Percentiles rank a stretch among this genome's conserved stretches.
Evolutionary conservation across 2,888 invertebrate species (phyloP).

Genomic region (Romanomermis culicivorax): DNA sequence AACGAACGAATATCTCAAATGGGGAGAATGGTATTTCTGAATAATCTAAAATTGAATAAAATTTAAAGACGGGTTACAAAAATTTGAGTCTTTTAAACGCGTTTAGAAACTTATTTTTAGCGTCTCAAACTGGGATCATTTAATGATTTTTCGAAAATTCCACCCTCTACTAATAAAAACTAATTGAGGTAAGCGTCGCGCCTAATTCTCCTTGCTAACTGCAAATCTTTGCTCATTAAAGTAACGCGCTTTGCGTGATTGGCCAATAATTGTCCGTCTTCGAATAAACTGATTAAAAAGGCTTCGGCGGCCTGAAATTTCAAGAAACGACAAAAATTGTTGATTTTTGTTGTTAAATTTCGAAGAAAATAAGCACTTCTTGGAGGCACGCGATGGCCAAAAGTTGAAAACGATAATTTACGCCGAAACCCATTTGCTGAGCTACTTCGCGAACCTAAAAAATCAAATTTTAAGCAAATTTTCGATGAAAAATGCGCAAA

Average conservation of each 20-base stretch:
- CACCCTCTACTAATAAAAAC: conserved; percentile 13
- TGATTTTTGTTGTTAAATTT: no score
- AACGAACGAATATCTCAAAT: no score
- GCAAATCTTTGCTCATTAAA: background rate
- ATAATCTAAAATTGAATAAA: no score
- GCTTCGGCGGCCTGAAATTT: background rate
- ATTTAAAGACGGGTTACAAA: no score
- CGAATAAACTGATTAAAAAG: background rate
- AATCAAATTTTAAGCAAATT: background rate
- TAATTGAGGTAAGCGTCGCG: no score
- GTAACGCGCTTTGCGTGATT: background rate
- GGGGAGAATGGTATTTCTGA: no score
- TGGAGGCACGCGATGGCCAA: background rate
- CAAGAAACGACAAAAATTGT: background rate
- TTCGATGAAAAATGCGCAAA: background rate
- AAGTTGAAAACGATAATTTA: background rate
- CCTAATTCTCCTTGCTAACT: background rate
- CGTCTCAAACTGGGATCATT: no score
- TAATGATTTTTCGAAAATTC: conserved; percentile 45
- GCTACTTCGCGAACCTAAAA: background rate
- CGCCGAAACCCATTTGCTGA: background rate
- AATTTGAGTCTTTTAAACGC: no score
- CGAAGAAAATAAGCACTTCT: no score
- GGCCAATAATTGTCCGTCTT: background rate
- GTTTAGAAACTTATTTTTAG: no score